Evolutionary conservation across 2,113 vertebrate genomes (phyloP), one percentile per base, ranked within the genome.

Genomic region (Pleuronectes platessa): DNA sequence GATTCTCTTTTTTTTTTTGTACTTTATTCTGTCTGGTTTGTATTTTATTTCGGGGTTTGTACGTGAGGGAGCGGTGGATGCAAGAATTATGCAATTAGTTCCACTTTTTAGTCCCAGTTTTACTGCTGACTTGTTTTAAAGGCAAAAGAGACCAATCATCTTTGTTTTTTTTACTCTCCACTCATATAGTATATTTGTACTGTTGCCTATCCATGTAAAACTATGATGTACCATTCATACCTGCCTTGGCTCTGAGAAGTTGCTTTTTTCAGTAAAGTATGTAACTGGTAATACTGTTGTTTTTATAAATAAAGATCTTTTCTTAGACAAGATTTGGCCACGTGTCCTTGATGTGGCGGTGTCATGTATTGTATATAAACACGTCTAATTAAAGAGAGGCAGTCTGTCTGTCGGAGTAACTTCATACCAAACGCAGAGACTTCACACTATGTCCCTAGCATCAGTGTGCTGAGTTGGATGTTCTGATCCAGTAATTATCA

Each of bases 301-400:
- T 94, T 92, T 92, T 92, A 93, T 94, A 95, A 95, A 92, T 93
- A 94, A 92, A 90, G 86, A 90, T 86, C 79, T 87, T 93, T 93
- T 93, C 91, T 85, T 90, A 92, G 91, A 92, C 78, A 13, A 86
- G 81, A 54, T 77, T 61, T 71, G 51, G 71, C 13, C 3, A 54
- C 51, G 87, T 88, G 70, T 79, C 77, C 61, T 42, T 86, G 74
- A 62, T 72, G 58, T 82, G 60, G 47, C 66, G 60, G 51, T 42
- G 21, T 69, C 84, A 3, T 62, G 68, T 58, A 65, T 5, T 62
- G 68, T 67, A 65, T 72, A 83, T 81, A 65, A 87, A 88, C 82
- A 21, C 0, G 6, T 76, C 84, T 90, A 89, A 90, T 86, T 82
- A 88, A 83, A 88, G 88, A 63, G 59, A 71, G 68, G 26, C 68